Conservation (phyloP, 2,113 vertebrate species). For the Mirounga angustirostris region DNA sequence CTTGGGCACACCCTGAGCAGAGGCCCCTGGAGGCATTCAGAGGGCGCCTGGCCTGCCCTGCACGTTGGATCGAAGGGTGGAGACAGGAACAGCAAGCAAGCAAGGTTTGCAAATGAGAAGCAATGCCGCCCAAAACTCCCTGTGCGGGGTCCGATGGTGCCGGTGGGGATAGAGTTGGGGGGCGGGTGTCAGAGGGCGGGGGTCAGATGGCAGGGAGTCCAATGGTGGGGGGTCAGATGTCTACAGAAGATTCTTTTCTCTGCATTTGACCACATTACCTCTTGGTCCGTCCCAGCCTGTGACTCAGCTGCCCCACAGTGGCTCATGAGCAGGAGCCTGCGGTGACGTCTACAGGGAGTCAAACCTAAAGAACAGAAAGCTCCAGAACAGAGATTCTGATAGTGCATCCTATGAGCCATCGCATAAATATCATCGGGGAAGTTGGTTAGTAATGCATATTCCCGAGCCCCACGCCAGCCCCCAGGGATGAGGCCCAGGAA, state of each 20-base stretch:
- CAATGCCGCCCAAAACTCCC: neutral
- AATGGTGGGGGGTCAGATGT: neutral
- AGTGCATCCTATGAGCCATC: neutral
- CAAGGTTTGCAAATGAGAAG: neutral
- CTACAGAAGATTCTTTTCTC: neutral
- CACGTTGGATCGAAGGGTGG: fast-evolving
- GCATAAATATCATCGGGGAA: too few species aligned
- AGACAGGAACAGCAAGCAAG: neutral
- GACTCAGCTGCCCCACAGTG: neutral
- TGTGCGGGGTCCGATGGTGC: neutral
- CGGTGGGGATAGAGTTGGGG: neutral
- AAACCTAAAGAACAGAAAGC: neutral
- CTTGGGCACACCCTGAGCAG: neutral
- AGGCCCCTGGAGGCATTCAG: neutral
- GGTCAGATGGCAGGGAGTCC: neutral
- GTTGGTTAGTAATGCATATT: neutral
- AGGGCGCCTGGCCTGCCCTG: neutral
- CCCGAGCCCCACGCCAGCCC: neutral
- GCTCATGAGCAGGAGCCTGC: neutral
- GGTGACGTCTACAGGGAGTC: neutral
- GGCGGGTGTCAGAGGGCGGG: too few species aligned
- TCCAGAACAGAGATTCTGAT: neutral
- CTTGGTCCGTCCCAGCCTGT: neutral
- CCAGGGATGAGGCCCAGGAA: neutral
- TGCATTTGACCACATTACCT: neutral